Evolutionary conservation across 2,888 invertebrate genomes (phyloP), one percentile per base, ranked within the genome.

Genomic region (Trissonchulus sp.): DNA sequence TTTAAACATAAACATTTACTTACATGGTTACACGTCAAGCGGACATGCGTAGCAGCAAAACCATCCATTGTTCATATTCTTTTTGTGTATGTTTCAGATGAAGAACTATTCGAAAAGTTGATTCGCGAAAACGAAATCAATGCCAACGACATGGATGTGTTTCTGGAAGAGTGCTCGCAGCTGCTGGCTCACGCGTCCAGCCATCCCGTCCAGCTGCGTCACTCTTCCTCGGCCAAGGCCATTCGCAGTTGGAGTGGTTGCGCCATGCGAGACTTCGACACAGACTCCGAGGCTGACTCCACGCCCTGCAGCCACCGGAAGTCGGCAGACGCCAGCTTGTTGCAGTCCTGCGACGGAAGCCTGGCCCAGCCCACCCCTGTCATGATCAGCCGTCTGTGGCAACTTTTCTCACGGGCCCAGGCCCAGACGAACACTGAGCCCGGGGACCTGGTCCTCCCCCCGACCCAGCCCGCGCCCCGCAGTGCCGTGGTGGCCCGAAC

Each of bases 61-160:
- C n/a, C n/a, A n/a, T n/a, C n/a, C n/a, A n/a, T n/a, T n/a, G n/a
- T n/a, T n/a, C n/a, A n/a, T n/a, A n/a, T n/a, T n/a, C n/a, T n/a
- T n/a, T n/a, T n/a, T n/a, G n/a, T n/a, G n/a, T n/a, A n/a, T 15
- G 23, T 72, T 72, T 72, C 78, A 79, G 83, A 82, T 63, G 82
- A 83, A 48, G 80, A 80, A 23, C 81, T 82, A 75, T 82, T 83
- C 81, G 79, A 79, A 30, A 82, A 82, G 73, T 78, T 83, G 23
- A 77, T 83, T 34, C 82, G 82, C 75, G 82, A 82, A 30, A 83
- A 82, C 77, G 81, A 80, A 76, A 79, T 80, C 74, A 80, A 80
- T 76, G 75, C 76, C 62, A 80, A 79, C 75, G 69, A 80, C 65
- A 73, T 77, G 62, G 76, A 78, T 63, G 71, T 69, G 2, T 69